Conservation (phyloP, 2,797 vertebrate genomes). For the Eremophila alpestris region DNA sequence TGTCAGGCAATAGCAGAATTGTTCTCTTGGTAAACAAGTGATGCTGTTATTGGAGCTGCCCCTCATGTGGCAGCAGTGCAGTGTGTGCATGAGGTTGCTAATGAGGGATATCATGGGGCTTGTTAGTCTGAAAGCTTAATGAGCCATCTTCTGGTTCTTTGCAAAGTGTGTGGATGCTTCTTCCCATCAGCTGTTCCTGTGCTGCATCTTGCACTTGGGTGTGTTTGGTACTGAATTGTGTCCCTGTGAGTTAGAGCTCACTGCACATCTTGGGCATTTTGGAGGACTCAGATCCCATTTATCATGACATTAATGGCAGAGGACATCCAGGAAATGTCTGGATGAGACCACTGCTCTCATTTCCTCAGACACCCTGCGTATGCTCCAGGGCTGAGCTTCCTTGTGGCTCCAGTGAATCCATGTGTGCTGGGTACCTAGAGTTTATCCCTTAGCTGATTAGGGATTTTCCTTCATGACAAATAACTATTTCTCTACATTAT, state of each 20-base stretch:
- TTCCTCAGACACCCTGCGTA: accelerated
- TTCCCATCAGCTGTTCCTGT: background rate
- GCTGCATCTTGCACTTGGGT: background rate
- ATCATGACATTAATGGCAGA: background rate
- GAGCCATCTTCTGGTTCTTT: background rate
- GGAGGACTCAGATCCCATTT: background rate
- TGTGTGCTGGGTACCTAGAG: background rate
- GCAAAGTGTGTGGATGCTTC: background rate
- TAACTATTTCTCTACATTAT: background rate
- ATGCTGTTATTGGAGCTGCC: background rate
- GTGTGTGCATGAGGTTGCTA: background rate
- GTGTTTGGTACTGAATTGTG: background rate
- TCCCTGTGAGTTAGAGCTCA: background rate
- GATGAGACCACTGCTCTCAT: background rate
- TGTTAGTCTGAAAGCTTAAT: background rate
- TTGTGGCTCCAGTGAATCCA: background rate
- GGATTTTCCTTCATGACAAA: background rate
- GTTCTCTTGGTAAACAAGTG: slow-evolving; percentile 61
- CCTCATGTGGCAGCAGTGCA: background rate
- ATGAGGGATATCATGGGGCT: background rate
- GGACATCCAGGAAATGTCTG: background rate
- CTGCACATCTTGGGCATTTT: background rate
- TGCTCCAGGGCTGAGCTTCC: background rate
- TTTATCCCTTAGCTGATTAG: background rate
- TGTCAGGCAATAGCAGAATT: slow-evolving; percentile 43